phyloP scores from a whole-genome alignment of 2,888 invertebrate species.

The Agrotis puta region DNA sequence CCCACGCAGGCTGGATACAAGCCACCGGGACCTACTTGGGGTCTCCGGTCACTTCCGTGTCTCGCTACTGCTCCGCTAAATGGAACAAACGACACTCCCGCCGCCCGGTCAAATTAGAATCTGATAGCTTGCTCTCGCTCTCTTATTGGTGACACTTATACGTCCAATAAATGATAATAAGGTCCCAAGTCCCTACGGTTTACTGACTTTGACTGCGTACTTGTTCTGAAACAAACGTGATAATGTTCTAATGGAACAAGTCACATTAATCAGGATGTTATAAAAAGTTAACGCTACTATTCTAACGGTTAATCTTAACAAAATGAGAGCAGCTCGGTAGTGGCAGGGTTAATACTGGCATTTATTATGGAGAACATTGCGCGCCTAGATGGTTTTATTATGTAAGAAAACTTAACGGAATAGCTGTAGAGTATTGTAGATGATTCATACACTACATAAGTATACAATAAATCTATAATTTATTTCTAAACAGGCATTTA shows the following conservation, averaged over 20 bases:
- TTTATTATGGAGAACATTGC: constrained; percentile 56
- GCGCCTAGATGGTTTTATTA: constrained; percentile 56
- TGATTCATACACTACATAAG: constrained; percentile 51
- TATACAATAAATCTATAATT: constrained; percentile 46
- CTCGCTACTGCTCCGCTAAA: constrained; percentile 70
- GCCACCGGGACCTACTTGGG: constrained; percentile 74
- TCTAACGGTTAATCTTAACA: constrained; percentile 38
- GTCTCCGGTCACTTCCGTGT: constrained; percentile 76
- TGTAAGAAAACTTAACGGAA: constrained; percentile 56
- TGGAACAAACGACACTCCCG: constrained; percentile 71
- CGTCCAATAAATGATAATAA: constrained; percentile 47
- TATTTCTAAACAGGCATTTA: constrained; percentile 27
- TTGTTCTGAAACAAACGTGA: constrained; percentile 1
- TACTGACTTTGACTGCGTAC: constrained; percentile 2
- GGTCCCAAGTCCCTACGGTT: constrained; percentile 3
- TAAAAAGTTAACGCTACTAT: constrained; percentile 37
- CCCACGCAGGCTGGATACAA: constrained; percentile 83
- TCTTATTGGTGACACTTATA: constrained; percentile 60
- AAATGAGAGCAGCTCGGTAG: constrained; percentile 40
- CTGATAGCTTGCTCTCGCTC: constrained; percentile 59
- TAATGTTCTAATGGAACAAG: constrained; percentile 18
- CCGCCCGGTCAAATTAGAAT: constrained; percentile 64
- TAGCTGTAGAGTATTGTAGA: constrained; percentile 34
- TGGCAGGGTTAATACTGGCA: constrained; percentile 54
- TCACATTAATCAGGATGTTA: constrained; percentile 42